Evolutionary conservation across 2,888 invertebrate genomes (phyloP), one percentile per base, ranked within the genome.

Genomic region (Stenoptilia bipunctidactyla): DNA sequence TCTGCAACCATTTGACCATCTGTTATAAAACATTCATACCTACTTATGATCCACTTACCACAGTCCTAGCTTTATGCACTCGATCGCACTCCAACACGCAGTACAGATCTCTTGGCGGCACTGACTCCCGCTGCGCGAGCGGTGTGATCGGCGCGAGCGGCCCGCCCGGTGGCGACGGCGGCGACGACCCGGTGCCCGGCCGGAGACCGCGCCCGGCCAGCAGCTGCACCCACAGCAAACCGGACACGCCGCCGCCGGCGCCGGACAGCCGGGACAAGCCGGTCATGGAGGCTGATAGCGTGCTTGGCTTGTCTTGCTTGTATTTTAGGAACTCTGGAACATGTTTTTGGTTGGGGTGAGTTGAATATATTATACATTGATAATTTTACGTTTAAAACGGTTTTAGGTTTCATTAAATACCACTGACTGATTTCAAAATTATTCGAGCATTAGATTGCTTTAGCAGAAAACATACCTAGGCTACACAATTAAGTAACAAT

Each of bases 81-180:
- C 96, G 88, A 76, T 98, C 98, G 63, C 98, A 96, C 74, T 99
- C 98, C 45, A 99, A 86, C 27, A 99, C 98, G 71, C 98, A 98
- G 74, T 99, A 99, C 44, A 99, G 85, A 75, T 99, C 98, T 46
- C 0, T 75, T 2, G 73, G 1, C 68, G 70, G 39, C 71, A 86
- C 1, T 82, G 62, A 0, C 82, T 72, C 0, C 85, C 76, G 15
- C 0, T 75, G 73, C 1, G 69, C 69, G 39, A 71, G 86, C 1
- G 83, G 62, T 5, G 20, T 20, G 20, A 20, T 3, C 0, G 82
- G 72, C 1, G 85, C 76, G 15, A 88, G 76, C 0, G 86, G 85
- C 0, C 87, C 88, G 0, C 89, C 88, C 1, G 90, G 89, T 5
- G 90, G 89, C 0, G 91, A 90, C 15, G 90, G 90, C 2, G 92